These are phyloP conservation scores for Rhagoletis pomonella DNA, from an alignment of 1,140 invertebrate genomes.

Conservation along the genomic window DNA sequence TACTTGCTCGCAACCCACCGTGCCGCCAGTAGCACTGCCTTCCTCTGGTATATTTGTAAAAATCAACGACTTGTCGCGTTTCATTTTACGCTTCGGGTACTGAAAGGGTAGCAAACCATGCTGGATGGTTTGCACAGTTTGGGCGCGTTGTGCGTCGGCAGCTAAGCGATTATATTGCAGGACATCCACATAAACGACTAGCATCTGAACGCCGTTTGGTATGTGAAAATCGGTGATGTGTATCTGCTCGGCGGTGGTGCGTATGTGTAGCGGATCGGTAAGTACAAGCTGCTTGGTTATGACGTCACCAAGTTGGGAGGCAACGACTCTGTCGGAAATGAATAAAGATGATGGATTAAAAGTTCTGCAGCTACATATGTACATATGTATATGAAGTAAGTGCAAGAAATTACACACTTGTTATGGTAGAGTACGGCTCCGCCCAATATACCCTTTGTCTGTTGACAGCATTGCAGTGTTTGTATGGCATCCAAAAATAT, in stretches of 20 bases:
- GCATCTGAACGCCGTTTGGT: constrained; percentile 84
- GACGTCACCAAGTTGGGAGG: constrained; percentile 83
- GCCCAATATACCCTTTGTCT: constrained; percentile 82
- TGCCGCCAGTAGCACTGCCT: constrained; percentile 53
- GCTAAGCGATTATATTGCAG: constrained; percentile 77
- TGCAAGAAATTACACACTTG: constrained; percentile 77
- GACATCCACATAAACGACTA: constrained; percentile 83
- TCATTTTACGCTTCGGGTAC: constrained; percentile 77
- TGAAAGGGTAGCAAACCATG: constrained; percentile 65
- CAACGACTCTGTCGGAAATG: constrained; percentile 80
- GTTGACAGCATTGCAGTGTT: constrained; percentile 85
- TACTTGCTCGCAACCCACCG: constrained; percentile 1
- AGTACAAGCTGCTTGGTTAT: constrained; percentile 86
- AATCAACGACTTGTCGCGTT: constrained; percentile 84
- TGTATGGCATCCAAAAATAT: constrained; percentile 88
- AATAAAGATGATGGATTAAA: background rate
- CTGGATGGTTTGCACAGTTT: constrained; percentile 67
- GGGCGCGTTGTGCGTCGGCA: constrained; percentile 66
- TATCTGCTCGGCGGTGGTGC: constrained; percentile 83
- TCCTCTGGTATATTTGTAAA: constrained; percentile 87
- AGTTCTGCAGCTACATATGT: background rate
- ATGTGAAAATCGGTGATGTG: constrained; percentile 80
- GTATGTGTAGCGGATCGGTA: constrained; percentile 87
- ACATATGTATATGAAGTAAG: background rate
- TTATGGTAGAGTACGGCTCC: constrained; percentile 88